Percentiles rank a stretch among this genome's conserved stretches.
phyloP scores from a whole-genome alignment of 2,888 invertebrate genomes.

The Calliopum simillimum region DNA sequence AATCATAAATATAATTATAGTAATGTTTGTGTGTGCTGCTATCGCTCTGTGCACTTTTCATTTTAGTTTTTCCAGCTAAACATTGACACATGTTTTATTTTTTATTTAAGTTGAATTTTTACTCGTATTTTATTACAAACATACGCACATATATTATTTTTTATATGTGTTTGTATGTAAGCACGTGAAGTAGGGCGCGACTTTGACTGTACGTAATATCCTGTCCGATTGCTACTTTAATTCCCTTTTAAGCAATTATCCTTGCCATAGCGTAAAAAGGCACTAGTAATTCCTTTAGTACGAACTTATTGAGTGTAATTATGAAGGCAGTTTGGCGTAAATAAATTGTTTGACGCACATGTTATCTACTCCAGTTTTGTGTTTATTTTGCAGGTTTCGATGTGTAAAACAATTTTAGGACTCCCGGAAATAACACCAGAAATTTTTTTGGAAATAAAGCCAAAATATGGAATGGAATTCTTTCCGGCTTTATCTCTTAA shows the following conservation, averaged over 20 bases:
- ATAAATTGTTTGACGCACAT: too few species aligned
- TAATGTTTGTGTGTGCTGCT: neutral
- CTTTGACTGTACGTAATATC: neutral
- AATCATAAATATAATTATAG: slow-evolving; percentile 8
- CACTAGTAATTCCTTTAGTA: neutral
- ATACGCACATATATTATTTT: too few species aligned
- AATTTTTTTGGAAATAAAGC: too few species aligned
- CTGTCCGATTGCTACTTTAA: neutral
- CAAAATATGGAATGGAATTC: too few species aligned
- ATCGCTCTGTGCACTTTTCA: neutral
- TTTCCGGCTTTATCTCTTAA: too few species aligned
- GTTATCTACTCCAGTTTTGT: too few species aligned
- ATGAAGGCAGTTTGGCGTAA: too few species aligned
- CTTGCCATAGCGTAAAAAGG: neutral
- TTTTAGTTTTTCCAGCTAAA: neutral
- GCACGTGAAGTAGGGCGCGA: neutral
- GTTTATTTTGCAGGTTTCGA: neutral
- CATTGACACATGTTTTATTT: slow-evolving; percentile 9
- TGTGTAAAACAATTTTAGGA: too few species aligned
- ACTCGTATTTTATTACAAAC: neutral
- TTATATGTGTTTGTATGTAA: too few species aligned
- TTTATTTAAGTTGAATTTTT: neutral
- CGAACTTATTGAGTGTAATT: too few species aligned
- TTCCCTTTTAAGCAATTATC: slow-evolving; percentile 10
- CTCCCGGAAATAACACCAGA: too few species aligned